Conservation (phyloP, 2,888 invertebrate genomes). For the Phyllotreta cruciferae region DNA sequence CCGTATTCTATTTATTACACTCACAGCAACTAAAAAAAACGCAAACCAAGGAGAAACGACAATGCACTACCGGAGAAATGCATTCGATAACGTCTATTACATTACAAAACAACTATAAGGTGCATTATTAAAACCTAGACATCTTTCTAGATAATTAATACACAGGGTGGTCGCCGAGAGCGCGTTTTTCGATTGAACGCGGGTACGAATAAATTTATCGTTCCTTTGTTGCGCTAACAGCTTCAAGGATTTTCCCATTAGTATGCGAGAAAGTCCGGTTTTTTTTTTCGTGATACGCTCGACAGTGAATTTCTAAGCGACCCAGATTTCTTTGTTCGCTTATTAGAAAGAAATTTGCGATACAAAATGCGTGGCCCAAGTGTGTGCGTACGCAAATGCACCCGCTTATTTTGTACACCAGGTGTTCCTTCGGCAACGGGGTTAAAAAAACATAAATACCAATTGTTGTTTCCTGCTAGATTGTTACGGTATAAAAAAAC, state of each 20-base stretch:
- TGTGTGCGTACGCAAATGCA: background rate
- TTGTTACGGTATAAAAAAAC: too few species aligned
- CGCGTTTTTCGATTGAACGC: background rate
- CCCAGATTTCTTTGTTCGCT: slow-evolving; percentile 11
- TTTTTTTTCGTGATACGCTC: background rate
- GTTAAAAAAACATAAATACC: background rate
- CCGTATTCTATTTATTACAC: too few species aligned
- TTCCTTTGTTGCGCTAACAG: slow-evolving; percentile 7
- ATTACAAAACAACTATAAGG: too few species aligned
- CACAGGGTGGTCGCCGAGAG: background rate
- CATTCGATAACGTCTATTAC: too few species aligned
- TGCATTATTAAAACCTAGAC: too few species aligned
- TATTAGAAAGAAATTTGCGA: slow-evolving; percentile 14
- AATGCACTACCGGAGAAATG: too few species aligned
- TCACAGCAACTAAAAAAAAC: too few species aligned
- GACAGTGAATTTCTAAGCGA: slow-evolving; percentile 12
- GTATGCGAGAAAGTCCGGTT: slow-evolving; percentile 14
- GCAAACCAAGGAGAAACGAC: too few species aligned
- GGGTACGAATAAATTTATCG: slow-evolving; percentile 12
- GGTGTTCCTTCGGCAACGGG: background rate
- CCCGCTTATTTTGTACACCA: background rate
- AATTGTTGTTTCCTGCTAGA: background rate
- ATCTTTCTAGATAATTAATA: background rate
- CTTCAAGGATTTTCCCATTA: slow-evolving; percentile 11
- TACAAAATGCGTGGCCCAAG: too few species aligned